Base-by-base conservation (phyloP, 35 echinoderm and acorn worm species). In the Ophiothrix spiculata region DNA sequence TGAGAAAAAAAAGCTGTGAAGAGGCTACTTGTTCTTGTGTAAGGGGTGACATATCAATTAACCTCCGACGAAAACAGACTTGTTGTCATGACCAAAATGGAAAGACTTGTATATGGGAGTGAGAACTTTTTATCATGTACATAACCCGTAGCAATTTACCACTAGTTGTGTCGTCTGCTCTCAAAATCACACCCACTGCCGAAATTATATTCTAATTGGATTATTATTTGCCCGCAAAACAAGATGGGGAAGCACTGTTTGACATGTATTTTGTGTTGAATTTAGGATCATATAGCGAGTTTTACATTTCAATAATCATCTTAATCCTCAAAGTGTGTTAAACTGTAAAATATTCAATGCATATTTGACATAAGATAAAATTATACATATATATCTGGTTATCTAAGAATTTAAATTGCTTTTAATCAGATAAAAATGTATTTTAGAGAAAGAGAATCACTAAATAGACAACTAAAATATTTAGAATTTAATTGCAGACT, bases 121-220 rank as follows among this genome's bases (percentile, higher is more conserved):
- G 8, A 10, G 8, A 69, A 69, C 16, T 69, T 69, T 69, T 69
- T 69, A 69, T n/a, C 60, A 69, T 15, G 60, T 69, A 69, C 29
- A 69, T 69, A 69, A 69, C 60, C 60, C 29, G 60, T 49, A 69
- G 60, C 60, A n/a, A 10, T 69, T 69, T 69, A 69, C 23, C 60
- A 69, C 60, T 4, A 25, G 17, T 25, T 12, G 60, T 69, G 60
- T 69, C 29, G 60, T 15, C 60, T 69, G 29, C 60, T 69, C 60
- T 69, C 60, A 25, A 25, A 69, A 69, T 69, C 10, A 69, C 60
- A 69, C 60, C 60, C 60, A n/a, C 10, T 69, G 60, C 60, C 2
- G 60, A 69, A 69, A 69, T 69, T 69, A 49, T 69, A 69, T 69
- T 69, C 60, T 69, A 69, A 69, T 69, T 69, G 60, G 10, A 69